phyloP scores from a whole-genome alignment of 2,888 invertebrate genomes.

The Anodontia alba region DNA sequence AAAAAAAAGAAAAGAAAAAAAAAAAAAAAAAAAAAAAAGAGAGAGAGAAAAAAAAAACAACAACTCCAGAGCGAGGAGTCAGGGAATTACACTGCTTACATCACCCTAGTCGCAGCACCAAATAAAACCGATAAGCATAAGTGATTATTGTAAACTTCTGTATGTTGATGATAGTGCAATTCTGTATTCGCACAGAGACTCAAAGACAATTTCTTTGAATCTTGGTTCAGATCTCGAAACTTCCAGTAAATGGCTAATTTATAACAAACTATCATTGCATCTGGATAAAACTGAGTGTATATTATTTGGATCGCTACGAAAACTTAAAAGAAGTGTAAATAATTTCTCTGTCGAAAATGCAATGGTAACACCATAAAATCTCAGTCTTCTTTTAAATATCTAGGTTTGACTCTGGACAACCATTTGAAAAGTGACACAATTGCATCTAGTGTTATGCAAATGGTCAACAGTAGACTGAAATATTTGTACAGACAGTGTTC shows the following conservation, averaged over 20 bases:
- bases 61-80: too few species aligned
- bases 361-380: background rate
- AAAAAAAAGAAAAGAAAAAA: too few species aligned
- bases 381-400: background rate
- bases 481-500: background rate
- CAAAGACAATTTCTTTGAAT: too few species aligned
- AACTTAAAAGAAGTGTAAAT: background rate
- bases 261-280: background rate
- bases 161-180: background rate
- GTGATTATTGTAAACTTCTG: background rate
- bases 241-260: background rate
- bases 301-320: background rate
- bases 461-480: background rate
- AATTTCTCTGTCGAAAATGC: background rate
- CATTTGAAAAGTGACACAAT: background rate
- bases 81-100: too few species aligned
- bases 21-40: too few species aligned
- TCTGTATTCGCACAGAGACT: background rate
- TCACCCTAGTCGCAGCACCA: too few species aligned
- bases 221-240: background rate
- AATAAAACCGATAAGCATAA: background rate
- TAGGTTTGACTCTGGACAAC: background rate
- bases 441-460: background rate
- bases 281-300: background rate
- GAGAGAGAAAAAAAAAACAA: too few species aligned